phyloP scores from a whole-genome alignment of 2,113 vertebrate genomes.

The Channa argus region DNA sequence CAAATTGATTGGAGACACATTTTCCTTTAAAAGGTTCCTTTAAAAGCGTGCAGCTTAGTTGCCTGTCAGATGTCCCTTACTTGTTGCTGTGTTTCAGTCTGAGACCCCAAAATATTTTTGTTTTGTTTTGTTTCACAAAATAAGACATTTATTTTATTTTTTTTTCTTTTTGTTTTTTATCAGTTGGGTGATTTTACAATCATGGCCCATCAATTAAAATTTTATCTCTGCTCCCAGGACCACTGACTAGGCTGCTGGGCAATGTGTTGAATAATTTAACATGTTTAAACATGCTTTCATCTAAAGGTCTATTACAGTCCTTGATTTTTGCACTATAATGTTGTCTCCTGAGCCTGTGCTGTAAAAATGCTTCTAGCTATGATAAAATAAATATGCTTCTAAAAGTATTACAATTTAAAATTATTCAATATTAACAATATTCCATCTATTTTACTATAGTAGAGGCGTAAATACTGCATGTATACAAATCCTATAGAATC shows the following conservation, averaged over 20 bases:
- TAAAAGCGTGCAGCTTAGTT: not conserved
- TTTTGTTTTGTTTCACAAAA: too few relatives aligned
- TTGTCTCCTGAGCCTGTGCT: not conserved
- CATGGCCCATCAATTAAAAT: not conserved
- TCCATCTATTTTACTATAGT: too few relatives aligned
- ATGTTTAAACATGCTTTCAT: not conserved
- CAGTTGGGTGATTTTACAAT: not conserved
- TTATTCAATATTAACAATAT: too few relatives aligned
- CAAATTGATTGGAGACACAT: conserved; percentile 9
- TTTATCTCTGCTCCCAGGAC: not conserved
- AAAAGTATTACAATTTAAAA: too few relatives aligned
- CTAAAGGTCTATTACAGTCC: not conserved
- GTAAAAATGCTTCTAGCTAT: too few relatives aligned
- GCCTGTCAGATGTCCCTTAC: not conserved
- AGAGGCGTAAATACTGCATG: too few relatives aligned
- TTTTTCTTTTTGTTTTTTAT: not conserved
- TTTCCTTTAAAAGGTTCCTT: not conserved
- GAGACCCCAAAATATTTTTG: not conserved
- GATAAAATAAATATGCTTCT: too few relatives aligned
- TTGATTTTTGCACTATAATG: not conserved
- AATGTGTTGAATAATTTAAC: not conserved
- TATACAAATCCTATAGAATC: too few relatives aligned
- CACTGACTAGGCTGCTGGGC: not conserved
- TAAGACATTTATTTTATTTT: not conserved
- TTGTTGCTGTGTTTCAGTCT: not conserved